phyloP scores from a whole-genome alignment of 2,113 vertebrate species.

The Pachypanchax playfairii region DNA sequence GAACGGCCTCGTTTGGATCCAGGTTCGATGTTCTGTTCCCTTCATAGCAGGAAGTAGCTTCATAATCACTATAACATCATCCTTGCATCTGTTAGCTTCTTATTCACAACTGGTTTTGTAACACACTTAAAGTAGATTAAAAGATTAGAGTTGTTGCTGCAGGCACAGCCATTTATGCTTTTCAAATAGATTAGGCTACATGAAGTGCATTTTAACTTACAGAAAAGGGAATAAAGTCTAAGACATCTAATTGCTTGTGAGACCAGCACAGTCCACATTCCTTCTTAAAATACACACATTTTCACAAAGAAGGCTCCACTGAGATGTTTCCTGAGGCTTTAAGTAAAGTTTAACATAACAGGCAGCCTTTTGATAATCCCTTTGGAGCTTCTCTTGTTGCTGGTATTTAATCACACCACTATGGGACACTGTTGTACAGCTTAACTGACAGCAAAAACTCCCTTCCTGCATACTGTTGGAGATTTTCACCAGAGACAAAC shows the following conservation, averaged over 20 bases:
- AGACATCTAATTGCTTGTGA: slow-evolving; percentile 24
- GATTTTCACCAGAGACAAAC: no score
- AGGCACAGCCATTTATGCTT: slow-evolving; percentile 14
- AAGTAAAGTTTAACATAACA: neutral
- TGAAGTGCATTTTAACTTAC: slow-evolving; percentile 23
- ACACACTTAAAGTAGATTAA: neutral
- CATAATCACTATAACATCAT: neutral
- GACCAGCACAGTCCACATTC: neutral
- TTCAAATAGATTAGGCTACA: slow-evolving; percentile 5
- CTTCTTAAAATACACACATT: slow-evolving; percentile 17
- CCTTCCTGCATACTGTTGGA: no score
- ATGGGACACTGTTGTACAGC: neutral
- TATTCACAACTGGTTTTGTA: slow-evolving; percentile 1
- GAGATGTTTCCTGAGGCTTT: neutral
- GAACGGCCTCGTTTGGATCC: neutral
- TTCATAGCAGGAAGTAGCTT: neutral
- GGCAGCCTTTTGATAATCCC: neutral
- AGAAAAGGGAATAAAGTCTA: slow-evolving; percentile 24
- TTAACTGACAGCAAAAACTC: neutral
- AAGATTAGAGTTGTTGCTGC: neutral
- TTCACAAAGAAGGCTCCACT: slow-evolving; percentile 7
- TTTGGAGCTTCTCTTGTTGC: neutral
- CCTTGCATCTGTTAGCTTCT: neutral
- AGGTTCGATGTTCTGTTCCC: neutral
- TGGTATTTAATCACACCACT: neutral